A percentile compares a stretch with the other conserved stretches of the same genome.
phyloP scores from a whole-genome alignment of 2,888 invertebrate genomes.

The Octonoba sinensis region DNA sequence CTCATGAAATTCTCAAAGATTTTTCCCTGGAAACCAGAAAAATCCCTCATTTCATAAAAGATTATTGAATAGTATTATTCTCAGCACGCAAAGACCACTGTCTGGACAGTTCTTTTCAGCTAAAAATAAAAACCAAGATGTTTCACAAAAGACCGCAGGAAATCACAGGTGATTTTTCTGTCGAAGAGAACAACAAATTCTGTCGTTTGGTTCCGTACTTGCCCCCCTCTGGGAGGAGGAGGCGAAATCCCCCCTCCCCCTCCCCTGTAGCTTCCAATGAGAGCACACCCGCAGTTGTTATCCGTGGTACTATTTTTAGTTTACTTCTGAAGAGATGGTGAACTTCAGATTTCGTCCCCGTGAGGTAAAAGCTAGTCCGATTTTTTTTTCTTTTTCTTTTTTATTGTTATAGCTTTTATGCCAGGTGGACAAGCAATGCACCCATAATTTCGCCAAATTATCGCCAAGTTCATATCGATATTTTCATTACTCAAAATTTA shows the following conservation, averaged over 20 bases:
- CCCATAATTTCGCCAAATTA: no score
- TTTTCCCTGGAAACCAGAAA: slow-evolving; percentile 37
- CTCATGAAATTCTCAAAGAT: slow-evolving; percentile 42
- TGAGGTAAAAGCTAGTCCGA: slow-evolving; percentile 21
- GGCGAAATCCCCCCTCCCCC: slow-evolving; percentile 9
- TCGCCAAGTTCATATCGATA: no score
- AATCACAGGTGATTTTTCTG: slow-evolving; percentile 63
- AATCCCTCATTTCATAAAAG: slow-evolving; percentile 48
- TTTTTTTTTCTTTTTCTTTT: slow-evolving; percentile 15
- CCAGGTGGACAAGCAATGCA: slow-evolving; percentile 8
- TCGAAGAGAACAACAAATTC: slow-evolving; percentile 58
- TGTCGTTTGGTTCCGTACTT: slow-evolving; percentile 41
- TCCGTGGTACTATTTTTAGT: slow-evolving; percentile 52
- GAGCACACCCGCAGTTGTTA: slow-evolving; percentile 43
- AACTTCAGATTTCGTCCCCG: slow-evolving; percentile 30
- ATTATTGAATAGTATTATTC: slow-evolving; percentile 26
- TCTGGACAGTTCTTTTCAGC: slow-evolving; percentile 43
- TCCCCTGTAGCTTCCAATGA: slow-evolving; percentile 16
- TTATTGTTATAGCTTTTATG: background rate
- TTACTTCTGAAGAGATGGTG: slow-evolving; percentile 37
- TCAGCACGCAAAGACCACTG: slow-evolving; percentile 12
- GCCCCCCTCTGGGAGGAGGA: background rate
- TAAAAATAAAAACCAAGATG: slow-evolving; percentile 38
- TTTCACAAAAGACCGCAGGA: slow-evolving; percentile 44
- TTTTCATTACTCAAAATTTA: no score